phyloP scores from a whole-genome alignment of 2,113 vertebrate species.

The Pterocles burchelli region DNA sequence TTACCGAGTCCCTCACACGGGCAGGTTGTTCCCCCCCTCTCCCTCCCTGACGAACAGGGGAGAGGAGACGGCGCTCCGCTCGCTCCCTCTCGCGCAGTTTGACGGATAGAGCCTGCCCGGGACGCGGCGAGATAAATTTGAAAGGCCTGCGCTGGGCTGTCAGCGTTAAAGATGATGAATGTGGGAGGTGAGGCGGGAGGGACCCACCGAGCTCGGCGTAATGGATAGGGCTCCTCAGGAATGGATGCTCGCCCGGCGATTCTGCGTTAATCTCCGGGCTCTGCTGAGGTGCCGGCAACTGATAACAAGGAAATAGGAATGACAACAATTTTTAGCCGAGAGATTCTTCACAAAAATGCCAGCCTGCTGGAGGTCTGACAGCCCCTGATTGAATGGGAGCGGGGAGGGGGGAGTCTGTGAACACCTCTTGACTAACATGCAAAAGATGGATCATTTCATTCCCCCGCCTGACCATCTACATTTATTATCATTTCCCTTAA shows the following conservation, averaged over 20 bases:
- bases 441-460: constrained; percentile 96
- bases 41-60: constrained; percentile 44
- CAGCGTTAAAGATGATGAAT: constrained; percentile 99
- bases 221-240: constrained; percentile 77
- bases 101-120: constrained; percentile 84
- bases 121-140: constrained; percentile 87
- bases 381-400: constrained; percentile 85
- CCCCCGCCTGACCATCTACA: constrained; percentile 81
- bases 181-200: constrained; percentile 86
- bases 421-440: constrained; percentile 85
- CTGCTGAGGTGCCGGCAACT: constrained; percentile 79
- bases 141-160: constrained; percentile 85
- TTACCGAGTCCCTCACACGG: constrained; percentile 71
- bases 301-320: constrained; percentile 99
- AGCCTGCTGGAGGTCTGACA: constrained; percentile 85
- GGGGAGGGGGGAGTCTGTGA: constrained; percentile 64
- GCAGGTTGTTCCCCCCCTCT: constrained; percentile 69
- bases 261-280: constrained; percentile 82
- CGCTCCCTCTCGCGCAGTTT: constrained; percentile 70
- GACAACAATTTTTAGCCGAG: constrained; percentile 98
- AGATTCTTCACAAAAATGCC: constrained; percentile 98
- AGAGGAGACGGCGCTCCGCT: constrained; percentile 53
- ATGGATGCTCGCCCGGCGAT: constrained; percentile 72
- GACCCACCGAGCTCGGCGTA: constrained; percentile 79
- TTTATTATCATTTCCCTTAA: constrained; percentile 79